A percentile compares a stretch with the other conserved stretches of the same genome.
These are phyloP conservation scores for Drosophila trichaetosa DNA, from an alignment of 2,888 invertebrate genomes.

Conservation along the genomic window DNA sequence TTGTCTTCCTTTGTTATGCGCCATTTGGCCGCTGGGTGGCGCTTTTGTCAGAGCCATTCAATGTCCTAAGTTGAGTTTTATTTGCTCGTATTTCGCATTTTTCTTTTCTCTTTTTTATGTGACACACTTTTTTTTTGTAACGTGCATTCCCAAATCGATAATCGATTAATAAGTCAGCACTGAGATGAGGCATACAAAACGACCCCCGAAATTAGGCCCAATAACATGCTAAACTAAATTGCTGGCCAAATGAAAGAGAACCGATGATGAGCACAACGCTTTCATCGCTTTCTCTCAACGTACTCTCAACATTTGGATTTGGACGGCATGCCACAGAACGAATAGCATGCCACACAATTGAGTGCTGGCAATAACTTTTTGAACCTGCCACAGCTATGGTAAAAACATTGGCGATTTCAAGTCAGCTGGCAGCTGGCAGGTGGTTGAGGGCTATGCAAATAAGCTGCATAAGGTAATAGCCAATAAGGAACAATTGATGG, in stretches of 20 bases:
- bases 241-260: neutral
- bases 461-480: conserved; percentile 23
- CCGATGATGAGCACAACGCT: neutral
- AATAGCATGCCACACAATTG: conserved; percentile 6
- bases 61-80: conserved; percentile 30
- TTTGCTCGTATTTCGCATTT: conserved; percentile 21
- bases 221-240: conserved; percentile 11
- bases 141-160: conserved; percentile 35
- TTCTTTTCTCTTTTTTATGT: neutral
- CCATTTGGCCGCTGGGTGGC: conserved; percentile 34
- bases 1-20: conserved; percentile 39
- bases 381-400: neutral
- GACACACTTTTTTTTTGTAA: conserved; percentile 26
- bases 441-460: conserved; percentile 3
- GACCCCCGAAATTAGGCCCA: neutral
- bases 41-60: conserved; percentile 52
- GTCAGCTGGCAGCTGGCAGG: neutral
- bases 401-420: conserved; percentile 13
- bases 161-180: conserved; percentile 41
- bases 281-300: neutral
- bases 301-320: neutral
- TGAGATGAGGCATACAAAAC: conserved; percentile 3
- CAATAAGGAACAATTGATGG: conserved; percentile 28
- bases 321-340: neutral
- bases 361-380: conserved; percentile 3